Evolutionary conservation across 2,113 vertebrate genomes (phyloP), one percentile per base, ranked within the genome.

Genomic region (Arenaria interpres): DNA sequence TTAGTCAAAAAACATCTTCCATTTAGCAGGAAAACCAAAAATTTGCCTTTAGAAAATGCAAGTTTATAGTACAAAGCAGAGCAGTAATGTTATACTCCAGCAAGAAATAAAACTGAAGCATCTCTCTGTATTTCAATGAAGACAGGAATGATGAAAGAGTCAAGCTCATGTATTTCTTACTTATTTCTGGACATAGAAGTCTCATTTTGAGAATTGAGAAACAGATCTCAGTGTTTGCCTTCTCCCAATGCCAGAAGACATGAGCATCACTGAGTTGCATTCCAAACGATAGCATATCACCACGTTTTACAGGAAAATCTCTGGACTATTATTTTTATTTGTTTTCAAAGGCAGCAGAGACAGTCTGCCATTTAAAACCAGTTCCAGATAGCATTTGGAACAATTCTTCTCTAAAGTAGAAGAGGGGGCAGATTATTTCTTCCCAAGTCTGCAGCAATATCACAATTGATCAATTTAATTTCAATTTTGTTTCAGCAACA

Each of bases 251-350:
- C 39, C 66, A 60, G 35, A 46, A 84, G 16, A 76, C 37, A 77
- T 0, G 1, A 64, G 14, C 16, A 43, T 24, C 51, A 50, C 0
- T 8, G 45, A 80, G 60, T 23, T 39, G 48, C 33, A 20, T 30
- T 64, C 12, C 45, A 10, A 86, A 60, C 1, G 57, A 22, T 8
- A 76, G 24, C 7, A 24, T 30, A 81, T 78, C 68, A 68, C 56
- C 24, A 43, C 0, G 2, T 37, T 46, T 12, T 53, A 68, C 16
- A 76, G 23, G 45, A 76, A 86, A 74, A 80, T 17, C 10, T 74
- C 48, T 18, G 32, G 15, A 77, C 30, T 30, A 23, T 35, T 64
- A 22, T 39, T 66, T 64, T 50, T 45, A 54, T 46, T 77, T 83
- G 12, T 67, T 77, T 53, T n/a, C 37, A 22, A 71, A 81, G 28